These are phyloP conservation scores for Yponomeuta evonymella DNA, from an alignment of 2,888 invertebrate species.

Conservation along the genomic window DNA sequence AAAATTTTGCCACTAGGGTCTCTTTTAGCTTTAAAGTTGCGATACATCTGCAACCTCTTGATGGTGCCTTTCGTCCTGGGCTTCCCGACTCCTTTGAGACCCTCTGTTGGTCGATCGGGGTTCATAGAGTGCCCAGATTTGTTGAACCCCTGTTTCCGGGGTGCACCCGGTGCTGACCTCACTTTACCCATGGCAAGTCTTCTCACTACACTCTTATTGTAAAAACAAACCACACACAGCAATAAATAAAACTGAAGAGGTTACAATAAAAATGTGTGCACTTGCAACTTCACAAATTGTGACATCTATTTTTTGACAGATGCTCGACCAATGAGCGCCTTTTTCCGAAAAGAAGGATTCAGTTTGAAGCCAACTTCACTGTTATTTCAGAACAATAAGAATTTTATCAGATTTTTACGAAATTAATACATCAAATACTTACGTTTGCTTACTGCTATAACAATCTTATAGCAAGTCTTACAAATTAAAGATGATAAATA, in stretches of 20 bases:
- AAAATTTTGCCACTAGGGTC: slow-evolving; percentile 93
- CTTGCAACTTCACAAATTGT: background rate
- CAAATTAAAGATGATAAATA: background rate
- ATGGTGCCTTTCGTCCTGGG: slow-evolving; percentile 94
- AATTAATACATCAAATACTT: background rate
- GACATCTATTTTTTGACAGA: background rate
- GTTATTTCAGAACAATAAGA: background rate
- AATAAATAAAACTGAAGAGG: slow-evolving; percentile 14
- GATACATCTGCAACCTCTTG: slow-evolving; percentile 97
- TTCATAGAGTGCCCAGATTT: slow-evolving; percentile 96
- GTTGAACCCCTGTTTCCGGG: slow-evolving; percentile 90
- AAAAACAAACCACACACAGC: background rate
- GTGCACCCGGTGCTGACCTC: slow-evolving; percentile 81
- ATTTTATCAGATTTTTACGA: background rate
- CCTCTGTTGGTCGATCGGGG: slow-evolving; percentile 87
- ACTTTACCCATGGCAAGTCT: slow-evolving; percentile 82
- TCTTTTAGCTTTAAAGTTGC: slow-evolving; percentile 96
- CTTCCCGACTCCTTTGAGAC: slow-evolving; percentile 89
- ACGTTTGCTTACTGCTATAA: background rate
- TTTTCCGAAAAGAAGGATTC: background rate
- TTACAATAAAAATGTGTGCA: slow-evolving; percentile 10
- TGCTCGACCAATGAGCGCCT: background rate
- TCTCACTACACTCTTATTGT: slow-evolving; percentile 3
- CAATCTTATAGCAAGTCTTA: background rate
- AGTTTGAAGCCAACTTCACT: background rate